Evolutionary conservation across 2,888 invertebrate genomes (phyloP).

Genomic region (Synanthedon andrenaeformis): DNA sequence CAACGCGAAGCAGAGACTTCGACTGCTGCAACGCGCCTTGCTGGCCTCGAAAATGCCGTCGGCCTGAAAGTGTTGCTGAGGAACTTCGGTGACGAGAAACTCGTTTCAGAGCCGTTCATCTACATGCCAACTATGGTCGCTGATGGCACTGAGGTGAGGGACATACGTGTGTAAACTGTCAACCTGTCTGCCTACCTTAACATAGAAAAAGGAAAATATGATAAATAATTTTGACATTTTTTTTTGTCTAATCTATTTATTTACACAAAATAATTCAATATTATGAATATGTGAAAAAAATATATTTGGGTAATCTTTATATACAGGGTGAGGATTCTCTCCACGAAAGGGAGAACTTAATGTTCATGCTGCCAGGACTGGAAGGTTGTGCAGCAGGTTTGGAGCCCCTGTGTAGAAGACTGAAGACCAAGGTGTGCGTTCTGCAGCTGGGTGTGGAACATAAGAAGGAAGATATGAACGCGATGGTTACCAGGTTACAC

Average conservation of each 20-base stretch:
- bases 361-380: constrained; percentile 76
- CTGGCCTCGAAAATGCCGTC: constrained; percentile 24
- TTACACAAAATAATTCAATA: too few species aligned
- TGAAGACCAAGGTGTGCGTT: constrained; percentile 63
- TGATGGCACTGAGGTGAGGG: constrained; percentile 50
- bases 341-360: constrained; percentile 51
- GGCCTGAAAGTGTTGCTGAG: constrained; percentile 72
- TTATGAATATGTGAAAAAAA: too few species aligned
- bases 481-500: constrained; percentile 63
- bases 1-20: constrained; percentile 58
- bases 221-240: too few species aligned
- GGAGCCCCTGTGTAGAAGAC: constrained; percentile 59
- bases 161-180: too few species aligned
- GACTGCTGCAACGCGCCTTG: constrained; percentile 27
- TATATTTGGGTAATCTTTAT: not conserved
- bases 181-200: too few species aligned
- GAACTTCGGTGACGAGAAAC: constrained; percentile 72
- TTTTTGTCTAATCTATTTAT: too few species aligned
- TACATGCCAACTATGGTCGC: constrained; percentile 66
- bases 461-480: constrained; percentile 43
- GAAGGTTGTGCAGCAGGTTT: constrained; percentile 73
- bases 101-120: constrained; percentile 63
- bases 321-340: constrained; percentile 51
- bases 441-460: constrained; percentile 64
- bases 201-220: too few species aligned